Base-by-base conservation (phyloP, 2,113 vertebrate genomes). In the Alosa alosa region DNA sequence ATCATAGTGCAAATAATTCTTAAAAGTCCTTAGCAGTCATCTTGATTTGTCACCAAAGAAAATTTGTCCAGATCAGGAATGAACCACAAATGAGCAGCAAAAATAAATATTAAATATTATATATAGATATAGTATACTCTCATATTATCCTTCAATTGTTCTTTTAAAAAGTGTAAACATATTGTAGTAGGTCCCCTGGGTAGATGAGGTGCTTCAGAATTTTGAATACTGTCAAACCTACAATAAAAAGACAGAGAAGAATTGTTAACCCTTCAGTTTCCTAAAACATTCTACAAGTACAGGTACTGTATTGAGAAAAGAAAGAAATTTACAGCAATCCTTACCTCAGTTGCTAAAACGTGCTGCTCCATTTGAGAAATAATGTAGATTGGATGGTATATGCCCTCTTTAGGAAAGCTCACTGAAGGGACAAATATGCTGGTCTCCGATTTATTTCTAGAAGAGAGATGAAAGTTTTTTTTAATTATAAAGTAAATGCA, bases 331-430 rank as follows among this genome's bases (percentile, higher is more conserved):
- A 31, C 7, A 81, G 81, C 17, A 45, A 39, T 82, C 9, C 85
- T 93, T 92, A 96, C 96, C 96, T 97, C 96, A 41, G 96, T 96
- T 84, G 96, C 96, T 82, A 95, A 96, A 85, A 96, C 92, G 89
- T 94, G 93, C 84, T 92, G 94, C 36, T 96, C 95, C 84, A 90
- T 88, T 64, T 93, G 93, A 0, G 95, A 94, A 82, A 95, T 93
- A 86, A 95, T 93, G 90, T 94, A 96, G 60, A 96, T 93, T 0
- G 95, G 94, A 13, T 93, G 96, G 85, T 93, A 96, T 18, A 93
- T 85, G 3, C 92, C 86, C 31, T 95, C 95, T 86, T 95, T 96
- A 0, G 88, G 85, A 46, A 93, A 94, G 41, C 85, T 90, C 49
- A 93, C 83, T 0, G 92, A 87, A 6, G 92, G 89, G 22, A 92